These are phyloP conservation scores for Lasioglossum figueresi DNA, from an alignment of 2,888 invertebrate species.

Conservation along the genomic window DNA sequence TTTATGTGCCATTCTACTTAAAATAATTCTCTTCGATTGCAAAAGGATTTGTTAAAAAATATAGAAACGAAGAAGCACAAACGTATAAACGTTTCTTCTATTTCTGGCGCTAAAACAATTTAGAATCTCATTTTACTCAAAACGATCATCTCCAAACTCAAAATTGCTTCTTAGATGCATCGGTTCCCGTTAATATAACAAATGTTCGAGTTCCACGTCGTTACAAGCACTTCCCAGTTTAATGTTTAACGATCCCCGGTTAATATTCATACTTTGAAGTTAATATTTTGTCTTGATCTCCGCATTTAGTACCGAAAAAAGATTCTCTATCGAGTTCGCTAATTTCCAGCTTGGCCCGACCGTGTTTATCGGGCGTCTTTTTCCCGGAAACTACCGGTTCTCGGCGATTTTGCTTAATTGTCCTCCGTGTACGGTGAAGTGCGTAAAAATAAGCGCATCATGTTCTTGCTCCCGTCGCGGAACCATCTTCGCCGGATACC, in stretches of 20 bases:
- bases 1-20: not conserved
- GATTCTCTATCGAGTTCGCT: not conserved
- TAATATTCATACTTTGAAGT: not conserved
- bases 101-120: not conserved
- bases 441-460: slow-evolving; percentile 28
- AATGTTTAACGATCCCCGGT: not conserved
- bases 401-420: not conserved
- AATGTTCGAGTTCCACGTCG: not conserved
- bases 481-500: slow-evolving; percentile 20
- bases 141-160: not conserved
- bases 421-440: slow-evolving; percentile 12
- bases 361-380: not conserved
- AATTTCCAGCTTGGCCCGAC: not conserved
- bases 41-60: not conserved
- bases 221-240: not conserved
- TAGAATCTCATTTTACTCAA: not conserved
- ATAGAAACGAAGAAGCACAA: not conserved
- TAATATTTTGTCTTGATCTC: not conserved
- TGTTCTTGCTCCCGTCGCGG: not conserved
- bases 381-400: not conserved
- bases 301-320: not conserved
- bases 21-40: not conserved
- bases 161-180: not conserved
- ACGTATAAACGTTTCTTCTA: not conserved
- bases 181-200: not conserved